A percentile compares a stretch with the other conserved stretches of the same genome.
phyloP scores from a whole-genome alignment of 2,888 invertebrate genomes.

The Andrena praecox region DNA sequence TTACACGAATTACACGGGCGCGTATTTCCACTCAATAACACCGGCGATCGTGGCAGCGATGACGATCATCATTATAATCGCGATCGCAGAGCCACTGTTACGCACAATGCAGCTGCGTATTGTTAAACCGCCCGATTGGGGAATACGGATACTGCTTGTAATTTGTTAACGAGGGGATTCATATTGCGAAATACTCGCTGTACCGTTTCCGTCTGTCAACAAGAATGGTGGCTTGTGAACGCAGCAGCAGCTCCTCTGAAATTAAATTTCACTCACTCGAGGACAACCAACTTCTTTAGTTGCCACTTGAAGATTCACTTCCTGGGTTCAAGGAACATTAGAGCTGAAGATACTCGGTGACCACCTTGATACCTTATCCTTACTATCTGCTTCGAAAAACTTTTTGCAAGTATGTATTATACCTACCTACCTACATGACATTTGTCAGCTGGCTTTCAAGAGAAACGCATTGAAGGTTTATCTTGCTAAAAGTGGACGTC shows the following conservation, averaged over 20 bases:
- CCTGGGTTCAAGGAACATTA: too few relatives aligned
- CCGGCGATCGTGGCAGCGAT: slow-evolving; percentile 48
- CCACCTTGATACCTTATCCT: too few relatives aligned
- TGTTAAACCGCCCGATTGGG: slow-evolving; percentile 32
- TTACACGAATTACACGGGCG: slow-evolving; percentile 64
- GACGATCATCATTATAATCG: slow-evolving; percentile 59
- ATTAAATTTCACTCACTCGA: too few relatives aligned
- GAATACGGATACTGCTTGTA: background rate
- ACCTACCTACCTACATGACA: background rate
- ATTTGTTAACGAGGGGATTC: slow-evolving; percentile 39
- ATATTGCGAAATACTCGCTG: background rate
- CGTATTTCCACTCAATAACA: slow-evolving; percentile 61
- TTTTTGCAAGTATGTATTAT: background rate
- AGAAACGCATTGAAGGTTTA: slow-evolving; percentile 18
- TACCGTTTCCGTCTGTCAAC: background rate
- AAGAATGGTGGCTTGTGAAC: background rate
- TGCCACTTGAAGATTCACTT: too few relatives aligned
- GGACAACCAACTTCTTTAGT: too few relatives aligned
- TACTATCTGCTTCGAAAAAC: background rate
- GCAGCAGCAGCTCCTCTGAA: too few relatives aligned
- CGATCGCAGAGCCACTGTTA: background rate
- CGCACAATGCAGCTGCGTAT: background rate
- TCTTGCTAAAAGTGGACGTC: slow-evolving; percentile 29
- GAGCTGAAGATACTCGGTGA: too few relatives aligned
- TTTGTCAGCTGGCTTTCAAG: background rate